Percentiles rank a stretch among this genome's conserved stretches.
phyloP scores from a whole-genome alignment of 2,888 invertebrate genomes.

The Harmothoe impar region DNA sequence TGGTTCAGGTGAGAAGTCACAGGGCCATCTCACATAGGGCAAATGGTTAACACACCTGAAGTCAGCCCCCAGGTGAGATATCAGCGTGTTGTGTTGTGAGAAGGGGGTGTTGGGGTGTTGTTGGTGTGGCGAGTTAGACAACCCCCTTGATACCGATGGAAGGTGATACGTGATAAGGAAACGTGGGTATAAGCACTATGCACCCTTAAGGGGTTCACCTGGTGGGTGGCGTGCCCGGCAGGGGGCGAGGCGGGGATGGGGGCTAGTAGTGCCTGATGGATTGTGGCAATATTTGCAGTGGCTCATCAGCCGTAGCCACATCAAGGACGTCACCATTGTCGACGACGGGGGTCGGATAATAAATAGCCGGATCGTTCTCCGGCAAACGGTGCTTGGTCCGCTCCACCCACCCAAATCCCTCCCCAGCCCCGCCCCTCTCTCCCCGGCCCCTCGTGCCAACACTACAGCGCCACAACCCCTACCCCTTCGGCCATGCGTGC shows the following conservation, averaged over 20 bases:
- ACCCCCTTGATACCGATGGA: no score
- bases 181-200: no score
- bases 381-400: neutral
- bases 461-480: neutral
- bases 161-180: no score
- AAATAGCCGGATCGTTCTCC: conserved; percentile 25
- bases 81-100: no score
- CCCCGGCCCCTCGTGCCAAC: neutral
- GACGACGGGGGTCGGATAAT: neutral
- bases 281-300: conserved; percentile 39
- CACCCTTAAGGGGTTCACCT: no score
- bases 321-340: conserved; percentile 25
- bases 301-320: neutral
- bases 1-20: no score
- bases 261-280: neutral
- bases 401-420: conserved; percentile 17
- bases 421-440: neutral
- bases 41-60: no score
- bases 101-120: no score
- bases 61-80: no score
- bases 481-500: neutral
- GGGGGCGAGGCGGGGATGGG: no score
- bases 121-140: no score
- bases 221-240: neutral
- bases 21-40: no score